A percentile compares a stretch with the other conserved stretches of the same genome.
Evolutionary conservation across 2,888 invertebrate species (phyloP).

Genomic region (Calameuta idolon): DNA sequence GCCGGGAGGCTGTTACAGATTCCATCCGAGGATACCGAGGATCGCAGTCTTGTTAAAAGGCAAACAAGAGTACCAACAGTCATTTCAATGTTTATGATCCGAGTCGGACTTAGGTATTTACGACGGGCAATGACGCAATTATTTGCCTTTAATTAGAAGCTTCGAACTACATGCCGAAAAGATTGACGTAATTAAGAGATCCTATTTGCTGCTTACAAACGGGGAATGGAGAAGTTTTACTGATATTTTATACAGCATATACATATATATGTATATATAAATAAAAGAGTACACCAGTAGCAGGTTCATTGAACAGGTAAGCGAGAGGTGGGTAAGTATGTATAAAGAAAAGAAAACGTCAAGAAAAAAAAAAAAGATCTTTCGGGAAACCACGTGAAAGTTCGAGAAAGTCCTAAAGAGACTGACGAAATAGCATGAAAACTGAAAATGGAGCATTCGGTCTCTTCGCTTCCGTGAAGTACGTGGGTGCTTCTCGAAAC

Average conservation of each 20-base stretch:
- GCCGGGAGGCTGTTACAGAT: not conserved
- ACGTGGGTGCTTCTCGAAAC: constrained; percentile 38
- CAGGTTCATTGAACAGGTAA: no score
- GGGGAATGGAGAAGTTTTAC: not conserved
- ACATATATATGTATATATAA: not conserved
- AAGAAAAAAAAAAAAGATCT: not conserved
- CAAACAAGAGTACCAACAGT: not conserved
- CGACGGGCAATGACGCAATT: constrained; percentile 27
- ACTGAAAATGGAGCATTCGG: constrained; percentile 1
- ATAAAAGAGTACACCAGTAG: not conserved
- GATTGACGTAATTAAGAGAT: not conserved
- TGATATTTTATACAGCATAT: not conserved
- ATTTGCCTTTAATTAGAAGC: constrained; percentile 50
- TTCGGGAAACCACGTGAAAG: not conserved
- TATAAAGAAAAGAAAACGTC: no score
- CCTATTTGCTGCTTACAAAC: not conserved
- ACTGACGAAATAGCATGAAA: not conserved
- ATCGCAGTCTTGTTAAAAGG: not conserved
- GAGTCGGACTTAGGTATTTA: not conserved
- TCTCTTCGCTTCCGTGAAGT: constrained; percentile 25
- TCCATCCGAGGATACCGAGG: not conserved
- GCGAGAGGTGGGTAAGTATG: not conserved
- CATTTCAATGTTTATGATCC: not conserved
- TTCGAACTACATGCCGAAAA: constrained; percentile 32
- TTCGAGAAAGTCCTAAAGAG: not conserved